Percentiles rank a stretch among this genome's conserved stretches.
These are phyloP conservation scores for Eupristina koningsbergeri DNA, from an alignment of 1,140 invertebrate genomes.

Conservation along the genomic window DNA sequence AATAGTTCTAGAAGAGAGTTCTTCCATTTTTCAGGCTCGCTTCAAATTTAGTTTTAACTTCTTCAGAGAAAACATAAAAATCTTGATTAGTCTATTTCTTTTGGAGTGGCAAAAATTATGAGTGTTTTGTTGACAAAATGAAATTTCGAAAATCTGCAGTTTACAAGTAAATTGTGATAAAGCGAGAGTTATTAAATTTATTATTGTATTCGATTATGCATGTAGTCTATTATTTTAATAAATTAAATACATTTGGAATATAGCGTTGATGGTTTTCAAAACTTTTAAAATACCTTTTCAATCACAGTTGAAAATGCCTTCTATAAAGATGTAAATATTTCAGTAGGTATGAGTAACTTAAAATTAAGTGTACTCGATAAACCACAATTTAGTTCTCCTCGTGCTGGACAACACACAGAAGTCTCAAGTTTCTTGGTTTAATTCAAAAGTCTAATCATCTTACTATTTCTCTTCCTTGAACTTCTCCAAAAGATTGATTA, in stretches of 20 bases:
- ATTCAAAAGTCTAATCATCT: slow-evolving; percentile 41
- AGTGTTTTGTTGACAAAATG: too few species aligned
- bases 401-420: not conserved
- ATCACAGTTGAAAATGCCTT: too few species aligned
- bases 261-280: too few species aligned
- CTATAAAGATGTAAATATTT: not conserved
- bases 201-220: too few species aligned
- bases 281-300: too few species aligned
- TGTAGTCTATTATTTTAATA: too few species aligned
- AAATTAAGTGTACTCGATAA: not conserved
- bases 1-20: not conserved
- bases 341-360: not conserved
- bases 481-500: slow-evolving; percentile 40
- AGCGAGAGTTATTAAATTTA: too few species aligned
- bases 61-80: not conserved
- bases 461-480: slow-evolving; percentile 11
- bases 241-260: not conserved
- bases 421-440: not conserved
- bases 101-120: not conserved
- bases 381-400: not conserved
- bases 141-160: not conserved
- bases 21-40: not conserved
- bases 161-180: too few species aligned
- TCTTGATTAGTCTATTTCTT: not conserved
- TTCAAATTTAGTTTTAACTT: not conserved